Base-by-base conservation (phyloP, 2,797 vertebrate species). In the Capromys pilorides region DNA sequence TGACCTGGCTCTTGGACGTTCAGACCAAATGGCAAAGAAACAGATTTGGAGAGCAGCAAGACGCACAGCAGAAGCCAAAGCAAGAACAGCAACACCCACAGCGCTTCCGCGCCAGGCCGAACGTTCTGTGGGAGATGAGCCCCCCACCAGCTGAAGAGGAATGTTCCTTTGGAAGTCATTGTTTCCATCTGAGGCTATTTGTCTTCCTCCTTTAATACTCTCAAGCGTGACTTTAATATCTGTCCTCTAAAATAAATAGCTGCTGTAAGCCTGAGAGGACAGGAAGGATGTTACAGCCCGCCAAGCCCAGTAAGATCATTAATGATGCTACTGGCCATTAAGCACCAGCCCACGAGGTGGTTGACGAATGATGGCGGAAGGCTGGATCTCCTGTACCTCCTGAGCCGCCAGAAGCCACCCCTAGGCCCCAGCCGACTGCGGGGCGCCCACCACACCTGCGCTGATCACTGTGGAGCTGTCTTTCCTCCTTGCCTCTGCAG, bases 211-310 rank as follows among this genome's bases (percentile, higher is more conserved):
- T 36, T 66, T 31, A 88, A 88, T 8, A 22, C 59, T 90, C 86
- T 59, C 28, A 28, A 31, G 90, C 67, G 21, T 79, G 86, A 82
- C 66, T 93, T 94, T 93, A 83, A 61, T 92, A 36, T 94, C 92
- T 90, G 33, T 69, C 62, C 88, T 81, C 78, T 45, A 31, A 93
- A 54, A 91, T 83, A 88, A 90, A 88, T 73, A 86, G 90, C 71
- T n/a, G 14, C 90, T 54, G 26, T 51, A 51, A 95, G 61, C 26
- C 78, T 62, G 41, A 31, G 45, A 93, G 79, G 85, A 94, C 82
- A 54, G n/a, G 92, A 82, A 59, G 66, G 78, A 45, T 59, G 71
- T 80, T 86, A 36, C 26, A 54, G 33, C 51, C 64, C 49, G 78
- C 64, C 21, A 14, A 24, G 78, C 11, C 66, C 88, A 86, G 12